These are phyloP conservation scores for Acanthosepion pharaonis DNA, from an alignment of 2,888 invertebrate genomes.

Conservation along the genomic window DNA sequence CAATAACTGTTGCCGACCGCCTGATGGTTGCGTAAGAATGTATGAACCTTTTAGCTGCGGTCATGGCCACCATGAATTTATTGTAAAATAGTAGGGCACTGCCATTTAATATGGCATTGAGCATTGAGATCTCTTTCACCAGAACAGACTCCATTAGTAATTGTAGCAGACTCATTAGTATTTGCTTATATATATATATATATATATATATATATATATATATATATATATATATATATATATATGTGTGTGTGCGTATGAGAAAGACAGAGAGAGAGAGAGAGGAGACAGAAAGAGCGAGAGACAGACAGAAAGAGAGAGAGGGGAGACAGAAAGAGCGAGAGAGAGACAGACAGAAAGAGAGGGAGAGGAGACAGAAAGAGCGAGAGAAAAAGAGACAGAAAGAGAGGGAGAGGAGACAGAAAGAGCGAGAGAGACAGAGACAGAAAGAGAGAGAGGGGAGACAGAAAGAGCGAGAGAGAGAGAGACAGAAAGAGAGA, in stretches of 20 bases:
- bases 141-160: too few relatives aligned
- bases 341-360: background rate
- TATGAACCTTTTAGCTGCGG: too few relatives aligned
- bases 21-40: too few relatives aligned
- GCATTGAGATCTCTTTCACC: too few relatives aligned
- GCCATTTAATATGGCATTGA: too few relatives aligned
- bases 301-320: background rate
- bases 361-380: background rate
- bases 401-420: background rate
- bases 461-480: background rate
- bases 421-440: background rate
- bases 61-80: too few relatives aligned
- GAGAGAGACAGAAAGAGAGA: background rate
- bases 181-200: background rate
- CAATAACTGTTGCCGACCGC: too few relatives aligned
- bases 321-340: background rate
- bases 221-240: too few relatives aligned
- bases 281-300: background rate
- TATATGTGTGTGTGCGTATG: background rate
- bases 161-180: background rate
- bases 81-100: too few relatives aligned
- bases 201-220: background rate
- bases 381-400: background rate
- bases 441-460: background rate
- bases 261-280: background rate